phyloP scores from a whole-genome alignment of 1,140 invertebrate species.

The Drosophila ficusphila region DNA sequence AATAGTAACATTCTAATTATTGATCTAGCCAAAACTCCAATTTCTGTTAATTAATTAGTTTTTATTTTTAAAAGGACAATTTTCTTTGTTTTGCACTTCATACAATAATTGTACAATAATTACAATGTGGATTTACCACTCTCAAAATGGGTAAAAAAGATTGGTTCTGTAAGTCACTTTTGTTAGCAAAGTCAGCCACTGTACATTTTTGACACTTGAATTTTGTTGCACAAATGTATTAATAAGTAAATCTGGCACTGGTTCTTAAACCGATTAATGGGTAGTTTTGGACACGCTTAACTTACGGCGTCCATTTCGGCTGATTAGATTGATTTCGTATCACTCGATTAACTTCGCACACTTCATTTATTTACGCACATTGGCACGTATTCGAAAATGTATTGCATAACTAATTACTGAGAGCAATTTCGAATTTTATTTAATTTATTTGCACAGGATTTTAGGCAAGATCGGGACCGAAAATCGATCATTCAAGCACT shows the following conservation, averaged over 20 bases:
- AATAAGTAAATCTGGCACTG: conserved; percentile 48
- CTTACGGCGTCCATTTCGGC: conserved; percentile 48
- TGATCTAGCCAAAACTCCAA: no score
- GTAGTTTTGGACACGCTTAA: conserved; percentile 32
- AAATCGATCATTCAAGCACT: conserved; percentile 12
- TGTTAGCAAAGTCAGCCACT: neutral
- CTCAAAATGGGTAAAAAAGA: neutral
- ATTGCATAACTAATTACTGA: conserved; percentile 59
- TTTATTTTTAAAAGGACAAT: no score
- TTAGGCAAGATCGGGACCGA: neutral
- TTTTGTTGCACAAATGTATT: conserved; percentile 46
- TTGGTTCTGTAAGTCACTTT: neutral
- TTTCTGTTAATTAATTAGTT: no score
- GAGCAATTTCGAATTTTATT: conserved; percentile 25
- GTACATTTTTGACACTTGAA: conserved; percentile 5
- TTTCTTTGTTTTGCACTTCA: no score
- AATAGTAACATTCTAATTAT: no score
- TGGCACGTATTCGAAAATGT: conserved; percentile 34
- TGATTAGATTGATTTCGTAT: conserved; percentile 22
- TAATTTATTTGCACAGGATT: conserved; percentile 17
- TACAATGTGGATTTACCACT: no score
- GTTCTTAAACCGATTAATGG: conserved; percentile 12
- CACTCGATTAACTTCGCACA: conserved; percentile 36
- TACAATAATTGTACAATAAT: no score
- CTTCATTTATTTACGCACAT: conserved; percentile 28